Evolutionary conservation across 2,113 vertebrate genomes (phyloP).

Genomic region (Apteryx owenii): DNA sequence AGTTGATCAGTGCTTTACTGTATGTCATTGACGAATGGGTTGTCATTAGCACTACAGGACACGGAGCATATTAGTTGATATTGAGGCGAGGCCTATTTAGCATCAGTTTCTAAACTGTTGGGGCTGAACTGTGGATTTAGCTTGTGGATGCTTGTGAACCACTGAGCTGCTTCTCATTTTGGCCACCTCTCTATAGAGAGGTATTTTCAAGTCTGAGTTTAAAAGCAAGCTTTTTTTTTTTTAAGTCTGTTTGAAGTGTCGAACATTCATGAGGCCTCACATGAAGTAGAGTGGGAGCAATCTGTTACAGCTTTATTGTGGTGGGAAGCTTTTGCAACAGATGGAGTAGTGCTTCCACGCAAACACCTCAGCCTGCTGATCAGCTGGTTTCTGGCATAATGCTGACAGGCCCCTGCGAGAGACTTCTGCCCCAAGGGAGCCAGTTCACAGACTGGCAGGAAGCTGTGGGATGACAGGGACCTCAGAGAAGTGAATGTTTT

Average conservation of each 20-base stretch:
- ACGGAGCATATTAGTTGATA: fast-evolving
- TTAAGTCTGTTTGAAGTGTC: not conserved
- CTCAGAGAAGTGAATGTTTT: fast-evolving
- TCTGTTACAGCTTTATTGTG: not conserved
- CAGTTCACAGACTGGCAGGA: not conserved
- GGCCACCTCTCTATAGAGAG: not conserved
- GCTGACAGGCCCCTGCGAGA: not conserved
- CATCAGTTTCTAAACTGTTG: not conserved
- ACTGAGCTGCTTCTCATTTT: not conserved
- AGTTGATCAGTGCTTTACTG: not conserved
- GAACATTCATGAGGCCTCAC: not conserved
- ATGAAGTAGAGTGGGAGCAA: not conserved
- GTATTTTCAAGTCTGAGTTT: not conserved
- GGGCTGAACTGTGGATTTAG: not conserved
- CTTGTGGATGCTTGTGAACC: not conserved
- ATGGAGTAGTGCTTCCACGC: not conserved
- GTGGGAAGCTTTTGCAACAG: not conserved
- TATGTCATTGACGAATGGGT: not conserved
- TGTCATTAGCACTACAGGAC: fast-evolving
- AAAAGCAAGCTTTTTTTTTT: not conserved
- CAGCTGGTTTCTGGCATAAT: not conserved
- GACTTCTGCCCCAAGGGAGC: not conserved
- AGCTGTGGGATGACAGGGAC: not conserved
- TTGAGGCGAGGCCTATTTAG: not conserved
- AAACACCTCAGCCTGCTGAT: too few species aligned